Base-by-base conservation (phyloP, 2,888 invertebrate species). In the Pimpla rufipes region DNA sequence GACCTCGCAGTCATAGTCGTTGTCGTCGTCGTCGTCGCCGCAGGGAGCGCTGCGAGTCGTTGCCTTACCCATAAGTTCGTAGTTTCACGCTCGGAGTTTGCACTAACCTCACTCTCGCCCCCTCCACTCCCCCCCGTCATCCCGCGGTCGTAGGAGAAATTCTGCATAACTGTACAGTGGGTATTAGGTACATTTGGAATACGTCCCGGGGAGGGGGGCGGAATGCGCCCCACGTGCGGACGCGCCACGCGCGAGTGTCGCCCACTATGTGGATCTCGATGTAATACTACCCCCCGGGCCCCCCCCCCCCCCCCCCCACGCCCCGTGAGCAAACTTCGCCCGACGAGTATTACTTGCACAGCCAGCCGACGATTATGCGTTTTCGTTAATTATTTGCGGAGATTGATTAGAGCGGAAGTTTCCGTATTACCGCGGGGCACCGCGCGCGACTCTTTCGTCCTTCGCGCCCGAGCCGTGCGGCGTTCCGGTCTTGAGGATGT, bases 51-150 rank as follows among this genome's bases (percentile, higher is more conserved):
- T 35, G 59, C 73, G 67, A 68, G 62, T 73, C 80, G 75, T 71
- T 83, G 71, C 77, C 64, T 37, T 70, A n/a, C n/a, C 57, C 77
- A 73, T 64, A 83, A 83, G 55, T 83, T 83, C 52, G 50, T 73
- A 80, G 83, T 78, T 80, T 83, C 83, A 74, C 77, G 80, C 83
- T 29, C 29, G 55, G 62, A 83, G 62, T 83, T 79, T 79, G 21
- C 67, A 57, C 77, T 50, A 57, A 74, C 45, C 57, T 11, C 45
- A 13, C n/a, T 50, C 23, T n/a, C 52, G 37, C 40, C 67, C 71
- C 76, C 70, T 21, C 6, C n/a, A n/a, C n/a, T n/a, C n/a, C n/a
- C n/a, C n/a, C n/a, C n/a, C n/a, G n/a, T n/a, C n/a, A n/a, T n/a
- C n/a, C n/a, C n/a, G n/a, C 29, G 21, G n/a, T 71, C 29, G 67